phyloP scores from a whole-genome alignment of 2,888 invertebrate genomes.

The Brenthis ino region DNA sequence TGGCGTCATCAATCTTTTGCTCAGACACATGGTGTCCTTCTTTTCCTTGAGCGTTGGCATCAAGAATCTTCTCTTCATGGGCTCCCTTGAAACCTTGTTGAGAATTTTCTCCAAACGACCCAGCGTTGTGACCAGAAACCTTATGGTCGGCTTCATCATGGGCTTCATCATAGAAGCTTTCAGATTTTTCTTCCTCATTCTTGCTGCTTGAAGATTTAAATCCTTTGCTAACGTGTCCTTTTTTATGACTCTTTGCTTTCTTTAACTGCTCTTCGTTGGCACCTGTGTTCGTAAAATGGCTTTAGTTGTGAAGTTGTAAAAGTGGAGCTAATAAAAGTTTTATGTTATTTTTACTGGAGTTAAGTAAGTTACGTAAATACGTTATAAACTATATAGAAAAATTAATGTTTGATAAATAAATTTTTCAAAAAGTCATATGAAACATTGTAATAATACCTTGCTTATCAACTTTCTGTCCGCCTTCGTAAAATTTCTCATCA shows the following conservation, averaged over 20 bases:
- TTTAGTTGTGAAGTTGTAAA: too few relatives aligned
- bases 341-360: not conserved
- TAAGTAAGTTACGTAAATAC: too few relatives aligned
- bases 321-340: too few relatives aligned
- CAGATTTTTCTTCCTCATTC: slow-evolving; percentile 85
- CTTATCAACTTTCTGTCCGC: slow-evolving; percentile 81
- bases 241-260: slow-evolving; percentile 83
- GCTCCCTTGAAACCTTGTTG: slow-evolving; percentile 83
- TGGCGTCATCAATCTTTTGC: slow-evolving; percentile 81
- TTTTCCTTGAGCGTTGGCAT: slow-evolving; percentile 81
- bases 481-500: slow-evolving; percentile 83
- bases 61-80: slow-evolving; percentile 82
- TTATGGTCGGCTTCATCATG: slow-evolving; percentile 84
- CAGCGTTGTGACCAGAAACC: slow-evolving; percentile 80
- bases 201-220: slow-evolving; percentile 85
- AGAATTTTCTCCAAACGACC: slow-evolving; percentile 82
- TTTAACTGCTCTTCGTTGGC: slow-evolving; percentile 81
- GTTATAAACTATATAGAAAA: slow-evolving; percentile 15
- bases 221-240: slow-evolving; percentile 85
- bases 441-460: slow-evolving; percentile 64
- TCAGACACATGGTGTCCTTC: slow-evolving; percentile 82
- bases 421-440: too few relatives aligned
- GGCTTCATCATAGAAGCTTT: slow-evolving; percentile 85
- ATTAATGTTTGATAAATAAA: not conserved
- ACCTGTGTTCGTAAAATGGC: slow-evolving; percentile 48